Evolutionary conservation across 1,140 invertebrate species (phyloP), one percentile per base, ranked within the genome.

Genomic region (Cephus cinctus): DNA sequence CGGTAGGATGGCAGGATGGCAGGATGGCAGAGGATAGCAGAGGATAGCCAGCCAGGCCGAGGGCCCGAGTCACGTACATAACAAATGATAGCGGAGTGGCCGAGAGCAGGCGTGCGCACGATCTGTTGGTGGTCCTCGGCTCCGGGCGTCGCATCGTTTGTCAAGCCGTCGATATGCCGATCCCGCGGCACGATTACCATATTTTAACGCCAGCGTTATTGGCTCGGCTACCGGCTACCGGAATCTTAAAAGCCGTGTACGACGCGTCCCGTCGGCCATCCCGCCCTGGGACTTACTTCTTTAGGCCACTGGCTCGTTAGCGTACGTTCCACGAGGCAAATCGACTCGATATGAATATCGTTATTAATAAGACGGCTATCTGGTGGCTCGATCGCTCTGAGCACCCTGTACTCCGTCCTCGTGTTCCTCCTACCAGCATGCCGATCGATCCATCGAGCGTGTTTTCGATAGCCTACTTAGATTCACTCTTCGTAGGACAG

Each of bases 131-230:
- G 71, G 72, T 75, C 72, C 61, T 52, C 44, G 56, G 65, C 66
- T 67, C 61, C 62, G 61, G 60, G 63, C 65, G 55, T 59, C 59
- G 61, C 63, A 71, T 76, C 73, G 65, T 76, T 76, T 76, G 73
- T 76, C 73, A 75, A 75, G 66, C 65, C 65, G 70, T 75, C 73
- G 72, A 76, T 75, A 71, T 64, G 70, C 69, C 65, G 69, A 73
- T 75, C 65, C 59, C 53, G 61, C 55, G 47, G 56, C 64, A 59
- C 65, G 70, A 75, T 74, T 72, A 73, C 59, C 71, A 76, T 75
- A 74, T 76, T 76, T 76, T 72, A 75, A 75, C 71, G 69, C 73
- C 70, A 68, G 42, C 66, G 57, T 68, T 69, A 69, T 73, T 71
- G 69, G 63, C 34, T 54, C 56, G 51, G 53, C 52, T 58, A 63